Evolutionary conservation across 2,113 vertebrate species (phyloP).

Genomic region (Labeo catla): DNA sequence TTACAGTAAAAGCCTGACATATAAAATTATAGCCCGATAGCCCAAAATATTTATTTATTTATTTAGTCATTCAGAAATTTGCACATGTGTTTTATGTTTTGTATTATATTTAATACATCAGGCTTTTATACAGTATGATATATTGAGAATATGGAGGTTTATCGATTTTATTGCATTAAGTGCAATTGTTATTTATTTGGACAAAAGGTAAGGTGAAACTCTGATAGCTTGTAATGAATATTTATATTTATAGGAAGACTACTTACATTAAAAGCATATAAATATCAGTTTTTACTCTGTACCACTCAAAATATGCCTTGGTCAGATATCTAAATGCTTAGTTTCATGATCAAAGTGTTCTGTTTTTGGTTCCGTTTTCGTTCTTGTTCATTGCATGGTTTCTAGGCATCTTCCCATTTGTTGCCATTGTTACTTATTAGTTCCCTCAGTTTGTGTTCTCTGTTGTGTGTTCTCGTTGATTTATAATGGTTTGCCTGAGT

Average conservation of each 20-base stretch:
- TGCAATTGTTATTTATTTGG: not conserved
- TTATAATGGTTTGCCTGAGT: too few relatives aligned
- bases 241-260: not conserved
- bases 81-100: not conserved
- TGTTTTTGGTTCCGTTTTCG: not conserved
- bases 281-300: not conserved
- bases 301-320: not conserved
- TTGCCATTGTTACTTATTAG: not conserved
- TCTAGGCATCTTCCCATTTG: not conserved
- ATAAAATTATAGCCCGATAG: too few relatives aligned
- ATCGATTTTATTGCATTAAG: not conserved
- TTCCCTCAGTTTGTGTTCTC: not conserved
- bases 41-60: too few relatives aligned
- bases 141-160: not conserved
- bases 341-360: not conserved
- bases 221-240: too few relatives aligned
- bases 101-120: not conserved
- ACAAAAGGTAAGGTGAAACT: not conserved
- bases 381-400: not conserved
- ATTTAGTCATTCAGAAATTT: too few relatives aligned
- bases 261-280: not conserved
- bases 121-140: too few relatives aligned
- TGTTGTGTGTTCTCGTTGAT: too few relatives aligned
- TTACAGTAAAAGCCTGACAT: not conserved
- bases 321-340: not conserved